Evolutionary conservation across 2,888 invertebrate genomes (phyloP).

Genomic region (Chouioia cunea): DNA sequence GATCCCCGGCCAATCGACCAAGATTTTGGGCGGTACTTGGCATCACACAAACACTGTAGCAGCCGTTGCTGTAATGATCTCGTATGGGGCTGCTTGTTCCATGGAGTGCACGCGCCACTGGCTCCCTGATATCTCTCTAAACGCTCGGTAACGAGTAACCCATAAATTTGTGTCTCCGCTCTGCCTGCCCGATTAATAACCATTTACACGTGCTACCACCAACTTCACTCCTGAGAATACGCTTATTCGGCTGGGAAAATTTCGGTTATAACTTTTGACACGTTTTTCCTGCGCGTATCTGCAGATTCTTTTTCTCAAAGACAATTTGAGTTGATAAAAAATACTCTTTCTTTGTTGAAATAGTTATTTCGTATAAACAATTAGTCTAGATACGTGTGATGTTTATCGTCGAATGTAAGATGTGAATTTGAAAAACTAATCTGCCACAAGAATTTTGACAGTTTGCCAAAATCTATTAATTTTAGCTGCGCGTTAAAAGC

Average conservation of each 20-base stretch:
- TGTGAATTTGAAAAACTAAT: background rate
- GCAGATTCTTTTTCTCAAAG: too few species aligned
- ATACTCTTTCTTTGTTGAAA: too few species aligned
- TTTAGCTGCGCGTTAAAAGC: constrained; percentile 21
- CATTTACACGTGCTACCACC: constrained; percentile 28
- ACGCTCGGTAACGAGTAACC: constrained; percentile 58
- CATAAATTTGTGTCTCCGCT: constrained; percentile 60
- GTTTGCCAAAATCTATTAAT: constrained; percentile 34
- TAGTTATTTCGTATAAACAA: too few species aligned
- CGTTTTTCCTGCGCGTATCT: too few species aligned
- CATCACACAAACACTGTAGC: constrained; percentile 54
- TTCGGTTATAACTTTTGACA: too few species aligned
- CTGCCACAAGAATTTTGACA: constrained; percentile 16
- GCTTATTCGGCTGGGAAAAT: too few species aligned
- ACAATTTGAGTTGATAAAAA: too few species aligned
- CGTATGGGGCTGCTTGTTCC: constrained; percentile 52
- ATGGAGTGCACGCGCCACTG: constrained; percentile 57
- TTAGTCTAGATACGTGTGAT: too few species aligned
- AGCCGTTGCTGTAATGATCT: constrained; percentile 59
- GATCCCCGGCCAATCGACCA: constrained; percentile 57
- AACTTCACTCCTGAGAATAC: too few species aligned
- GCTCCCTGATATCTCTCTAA: constrained; percentile 6
- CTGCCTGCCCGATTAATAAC: constrained; percentile 58
- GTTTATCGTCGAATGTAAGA: constrained; percentile 31
- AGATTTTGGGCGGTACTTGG: constrained; percentile 64